Evolutionary conservation across 1,140 invertebrate species (phyloP).

Genomic region (Macrobrachium nipponense): DNA sequence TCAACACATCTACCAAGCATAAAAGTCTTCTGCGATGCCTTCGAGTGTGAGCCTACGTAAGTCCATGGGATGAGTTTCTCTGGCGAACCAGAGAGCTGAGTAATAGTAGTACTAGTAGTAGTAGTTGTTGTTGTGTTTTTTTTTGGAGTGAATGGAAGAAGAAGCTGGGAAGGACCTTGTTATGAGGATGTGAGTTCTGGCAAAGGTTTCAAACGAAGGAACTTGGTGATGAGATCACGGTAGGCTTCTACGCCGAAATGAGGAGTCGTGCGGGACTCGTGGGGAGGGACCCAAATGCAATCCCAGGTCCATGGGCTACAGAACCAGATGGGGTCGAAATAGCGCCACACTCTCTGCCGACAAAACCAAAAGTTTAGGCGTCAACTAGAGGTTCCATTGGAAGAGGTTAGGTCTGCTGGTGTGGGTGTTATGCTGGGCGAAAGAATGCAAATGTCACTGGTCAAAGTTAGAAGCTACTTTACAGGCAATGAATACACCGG

Average conservation of each 20-base stretch:
- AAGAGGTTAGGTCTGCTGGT: background rate
- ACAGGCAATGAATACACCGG: too few relatives aligned
- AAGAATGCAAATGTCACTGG: too few relatives aligned
- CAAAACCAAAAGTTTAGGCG: background rate
- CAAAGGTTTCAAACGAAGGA: background rate
- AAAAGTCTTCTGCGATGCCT: too few relatives aligned
- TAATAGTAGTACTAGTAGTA: too few relatives aligned
- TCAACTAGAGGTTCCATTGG: background rate
- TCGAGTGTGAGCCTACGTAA: too few relatives aligned
- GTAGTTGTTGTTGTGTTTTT: too few relatives aligned
- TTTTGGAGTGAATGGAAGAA: background rate
- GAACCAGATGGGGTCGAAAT: conserved; percentile 10
- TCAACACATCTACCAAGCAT: too few relatives aligned
- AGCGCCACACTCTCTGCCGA: background rate
- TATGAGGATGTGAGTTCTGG: background rate
- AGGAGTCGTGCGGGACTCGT: conserved; percentile 2
- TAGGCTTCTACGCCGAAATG: conserved; percentile 10
- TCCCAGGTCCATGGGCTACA: conserved; percentile 1
- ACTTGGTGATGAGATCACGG: background rate
- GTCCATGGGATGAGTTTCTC: too few relatives aligned
- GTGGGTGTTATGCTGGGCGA: too few relatives aligned
- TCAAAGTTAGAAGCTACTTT: too few relatives aligned
- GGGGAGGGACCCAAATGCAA: conserved; percentile 14
- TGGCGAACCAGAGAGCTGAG: too few relatives aligned
- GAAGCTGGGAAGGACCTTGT: background rate